Base-by-base conservation (phyloP, 2,113 vertebrate genomes). In the Gobius niger region DNA sequence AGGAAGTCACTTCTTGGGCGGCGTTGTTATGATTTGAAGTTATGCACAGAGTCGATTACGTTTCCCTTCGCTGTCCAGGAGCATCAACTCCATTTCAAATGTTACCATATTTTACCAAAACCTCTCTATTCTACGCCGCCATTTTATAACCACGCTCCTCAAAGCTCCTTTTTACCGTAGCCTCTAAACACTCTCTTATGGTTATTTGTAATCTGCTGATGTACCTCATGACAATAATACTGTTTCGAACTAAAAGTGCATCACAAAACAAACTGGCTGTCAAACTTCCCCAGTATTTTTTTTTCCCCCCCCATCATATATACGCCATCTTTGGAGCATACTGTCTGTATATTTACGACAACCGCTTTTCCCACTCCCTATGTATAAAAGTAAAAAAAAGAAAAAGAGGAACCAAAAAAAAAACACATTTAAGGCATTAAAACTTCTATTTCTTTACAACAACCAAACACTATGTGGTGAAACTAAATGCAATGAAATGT, bases 361-460 rank as follows among this genome's bases (percentile, higher is more conserved):
- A 61, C 65, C 46, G 41, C 15, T 3, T 7, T 68, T 24, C 65
- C 63, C 34, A 24, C 52, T 24, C 62, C 7, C 18, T 65, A 75
- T 51, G 61, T 56, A 63, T 65, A 15, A 66, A 68, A 65, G 34
- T 15, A 53, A 13, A 73, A 14, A 66, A 68, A 65, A 49, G 13
- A 53, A 13, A 72, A 65, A n/a, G 72, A 53, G 65, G 73, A 82
- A 75, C 68, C 67, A 61, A 71, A 82, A 78, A 75, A 49, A 75
- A 83, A 88, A 78, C 68, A 84, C 85, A 88, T 81, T 90, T 92
- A 92, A 92, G 91, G 91, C 90, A 60, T 60, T 42, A 7, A 91
- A 53, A 90, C 85, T 19, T 56, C 53, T 56, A 56, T 56, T 88
- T 84, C 76, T 70, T 71, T 82, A 81, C 75, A 78, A 73, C 70